Conservation (phyloP, 2,888 invertebrate genomes). For the Pyrrhosoma nymphula region DNA sequence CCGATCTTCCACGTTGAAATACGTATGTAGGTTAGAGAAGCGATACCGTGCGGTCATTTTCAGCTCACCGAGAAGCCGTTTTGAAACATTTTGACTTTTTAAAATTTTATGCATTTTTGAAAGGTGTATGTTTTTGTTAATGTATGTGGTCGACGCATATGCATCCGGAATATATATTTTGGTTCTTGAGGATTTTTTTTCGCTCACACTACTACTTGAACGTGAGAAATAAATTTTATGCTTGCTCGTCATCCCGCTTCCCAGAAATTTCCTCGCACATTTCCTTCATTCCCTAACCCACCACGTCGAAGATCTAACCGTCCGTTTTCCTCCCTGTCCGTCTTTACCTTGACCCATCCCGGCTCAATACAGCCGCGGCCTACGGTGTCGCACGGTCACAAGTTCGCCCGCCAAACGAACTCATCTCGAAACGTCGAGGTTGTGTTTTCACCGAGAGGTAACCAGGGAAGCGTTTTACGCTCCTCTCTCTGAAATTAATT, state of each 20-base stretch:
- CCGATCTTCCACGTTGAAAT: too few species aligned
- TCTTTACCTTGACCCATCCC: background rate
- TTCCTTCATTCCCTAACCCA: background rate
- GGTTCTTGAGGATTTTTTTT: too few species aligned
- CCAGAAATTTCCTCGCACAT: background rate
- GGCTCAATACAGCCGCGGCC: background rate
- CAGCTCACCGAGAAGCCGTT: too few species aligned
- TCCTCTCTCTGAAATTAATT: background rate
- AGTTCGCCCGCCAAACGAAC: background rate
- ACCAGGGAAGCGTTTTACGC: background rate
- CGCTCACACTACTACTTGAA: too few species aligned
- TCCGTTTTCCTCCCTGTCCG: background rate
- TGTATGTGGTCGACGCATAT: too few species aligned
- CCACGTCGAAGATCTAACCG: background rate
- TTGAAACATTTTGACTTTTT: too few species aligned
- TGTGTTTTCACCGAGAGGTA: background rate
- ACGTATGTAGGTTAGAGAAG: too few species aligned
- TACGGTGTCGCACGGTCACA: background rate
- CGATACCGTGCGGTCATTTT: too few species aligned
- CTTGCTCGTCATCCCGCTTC: background rate
- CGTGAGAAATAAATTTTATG: too few species aligned
- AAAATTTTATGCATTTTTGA: too few species aligned
- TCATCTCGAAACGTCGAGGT: background rate
- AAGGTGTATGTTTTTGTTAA: too few species aligned
- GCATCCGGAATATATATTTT: too few species aligned